Base-by-base conservation (phyloP, 1,140 invertebrate genomes). In the Drosophila micromelanica region DNA sequence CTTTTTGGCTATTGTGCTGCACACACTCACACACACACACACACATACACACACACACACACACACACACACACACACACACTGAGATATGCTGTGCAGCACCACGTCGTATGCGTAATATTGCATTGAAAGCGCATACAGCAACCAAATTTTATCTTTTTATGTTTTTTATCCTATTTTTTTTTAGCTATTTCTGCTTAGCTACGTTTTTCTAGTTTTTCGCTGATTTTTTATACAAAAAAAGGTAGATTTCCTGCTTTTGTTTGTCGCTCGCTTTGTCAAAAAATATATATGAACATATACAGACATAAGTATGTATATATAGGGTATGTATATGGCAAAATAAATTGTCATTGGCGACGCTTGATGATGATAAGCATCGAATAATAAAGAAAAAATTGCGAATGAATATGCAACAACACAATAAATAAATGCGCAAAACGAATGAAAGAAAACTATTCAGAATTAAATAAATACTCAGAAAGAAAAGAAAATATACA, bases 71-170 rank as follows among this genome's bases (percentile, higher is more conserved):
- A 15, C 32, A 12, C 23, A 12, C 9, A 27, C 27, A 20, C 9
- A 72, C 65, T 48, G 43, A 77, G 27, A 56, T 61, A 64, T 51
- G 30, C 20, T 17, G 27, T 51, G 62, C 52, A 56, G 46, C 78
- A 84, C 62, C 62, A 89, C 85, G 67, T 77, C 84, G 84, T 89
- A 82, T 89, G 84, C 79, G 84, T 89, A 89, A 82, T 89, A 84
- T 89, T 79, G 82, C 78, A 86, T 78, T 75, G 76, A 70, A 70
- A 67, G 72, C 62, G 49, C 73, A 61, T 73, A 40, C 62, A 62
- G 49, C 59, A 45, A 60, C 71, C 55, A 75, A 77, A 54, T 52
- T 69, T 61, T 76, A 67, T 46, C 12, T 61, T 37, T 20, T 8
- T 46, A 8, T 27, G 45, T 12, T 57, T 65, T 35, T 8, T 8